Evolutionary conservation across 2,113 vertebrate genomes (phyloP).

Genomic region (Cololabis saira): DNA sequence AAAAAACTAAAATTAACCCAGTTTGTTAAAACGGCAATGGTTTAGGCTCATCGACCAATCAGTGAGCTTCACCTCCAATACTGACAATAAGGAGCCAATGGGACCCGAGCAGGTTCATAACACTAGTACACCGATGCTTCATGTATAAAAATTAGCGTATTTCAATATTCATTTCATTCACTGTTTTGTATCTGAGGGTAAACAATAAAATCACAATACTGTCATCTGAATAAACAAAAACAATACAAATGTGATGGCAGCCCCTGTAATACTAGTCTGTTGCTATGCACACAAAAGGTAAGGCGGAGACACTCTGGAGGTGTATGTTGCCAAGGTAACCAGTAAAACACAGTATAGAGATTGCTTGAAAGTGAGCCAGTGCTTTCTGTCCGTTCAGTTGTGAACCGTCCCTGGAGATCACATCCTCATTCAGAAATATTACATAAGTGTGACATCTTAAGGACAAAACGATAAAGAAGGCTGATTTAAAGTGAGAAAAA

Average conservation of each 20-base stretch:
- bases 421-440: not conserved
- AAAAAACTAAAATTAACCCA: not conserved
- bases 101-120: conserved; percentile 51
- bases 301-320: not conserved
- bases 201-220: conserved; percentile 81
- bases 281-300: conserved; percentile 51
- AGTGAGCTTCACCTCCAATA: conserved; percentile 64
- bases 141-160: conserved; percentile 53
- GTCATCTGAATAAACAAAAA: conserved; percentile 63
- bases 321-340: conserved; percentile 1
- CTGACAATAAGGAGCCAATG: conserved; percentile 64
- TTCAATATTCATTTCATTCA: conserved; percentile 52
- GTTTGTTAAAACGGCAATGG: conserved; percentile 19
- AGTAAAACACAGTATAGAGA: not conserved
- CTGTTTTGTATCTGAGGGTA: conserved; percentile 54
- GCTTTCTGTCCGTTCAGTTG: not conserved
- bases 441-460: not conserved
- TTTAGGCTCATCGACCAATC: conserved; percentile 53
- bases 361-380: conserved; percentile 1
- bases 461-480: not conserved
- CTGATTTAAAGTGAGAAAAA: not conserved
- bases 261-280: conserved; percentile 55
- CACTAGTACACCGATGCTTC: conserved; percentile 40
- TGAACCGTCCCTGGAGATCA: not conserved
- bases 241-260: conserved; percentile 59